Conservation (phyloP, 2,888 invertebrate species). For the Oxycera nigricornis region DNA sequence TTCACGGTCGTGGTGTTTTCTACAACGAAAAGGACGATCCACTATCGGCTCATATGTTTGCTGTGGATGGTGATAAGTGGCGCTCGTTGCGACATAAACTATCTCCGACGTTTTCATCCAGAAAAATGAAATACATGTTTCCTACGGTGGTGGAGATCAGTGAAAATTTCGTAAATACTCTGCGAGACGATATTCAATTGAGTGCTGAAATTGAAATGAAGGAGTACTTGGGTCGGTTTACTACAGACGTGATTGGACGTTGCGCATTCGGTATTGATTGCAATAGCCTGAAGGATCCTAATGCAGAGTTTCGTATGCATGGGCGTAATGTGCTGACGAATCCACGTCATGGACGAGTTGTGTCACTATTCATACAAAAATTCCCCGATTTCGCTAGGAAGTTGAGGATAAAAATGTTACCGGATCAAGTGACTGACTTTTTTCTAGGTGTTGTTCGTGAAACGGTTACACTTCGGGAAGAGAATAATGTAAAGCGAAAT, state of each 20-base stretch:
- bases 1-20: conserved; percentile 57
- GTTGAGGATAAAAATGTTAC: conserved; percentile 48
- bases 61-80: conserved; percentile 62
- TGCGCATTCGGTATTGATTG: conserved; percentile 51
- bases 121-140: conserved; percentile 61
- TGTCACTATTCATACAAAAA: neutral
- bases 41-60: conserved; percentile 57
- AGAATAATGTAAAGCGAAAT: conserved; percentile 58
- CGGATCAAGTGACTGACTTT: conserved; percentile 53
- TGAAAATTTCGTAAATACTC: neutral
- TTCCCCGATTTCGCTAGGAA: neutral
- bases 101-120: conserved; percentile 64
- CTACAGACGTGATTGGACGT: neutral
- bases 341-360: neutral
- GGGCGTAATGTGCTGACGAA: conserved; percentile 42
- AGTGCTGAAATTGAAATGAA: neutral
- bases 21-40: conserved; percentile 59
- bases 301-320: conserved; percentile 53
- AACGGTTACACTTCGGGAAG: conserved; percentile 59
- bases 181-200: neutral
- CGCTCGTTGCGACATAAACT: conserved; percentile 61
- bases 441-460: conserved; percentile 56
- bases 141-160: neutral
- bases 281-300: conserved; percentile 54
- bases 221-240: neutral